Percentiles rank a stretch among this genome's conserved stretches.
Conservation (phyloP, 1,140 invertebrate genomes). For the Procambarus clarkii region DNA sequence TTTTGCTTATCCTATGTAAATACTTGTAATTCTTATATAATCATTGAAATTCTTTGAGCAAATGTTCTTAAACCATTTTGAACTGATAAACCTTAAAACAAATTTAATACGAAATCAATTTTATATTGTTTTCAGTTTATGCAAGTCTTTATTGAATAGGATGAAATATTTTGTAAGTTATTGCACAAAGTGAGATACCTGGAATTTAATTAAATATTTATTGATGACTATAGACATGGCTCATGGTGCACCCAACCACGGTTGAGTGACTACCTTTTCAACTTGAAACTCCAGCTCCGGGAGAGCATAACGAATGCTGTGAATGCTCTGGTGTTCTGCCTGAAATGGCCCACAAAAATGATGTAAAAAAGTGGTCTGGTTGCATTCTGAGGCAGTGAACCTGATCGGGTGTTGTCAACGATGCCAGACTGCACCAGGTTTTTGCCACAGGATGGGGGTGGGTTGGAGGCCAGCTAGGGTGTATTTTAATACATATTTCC, state of each 20-base stretch:
- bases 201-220: too few relatives aligned
- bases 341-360: constrained; percentile 61
- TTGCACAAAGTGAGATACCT: too few relatives aligned
- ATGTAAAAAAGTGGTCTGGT: constrained; percentile 54
- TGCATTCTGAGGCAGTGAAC: constrained; percentile 63
- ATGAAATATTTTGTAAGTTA: too few relatives aligned
- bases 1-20: too few relatives aligned
- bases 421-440: constrained; percentile 41
- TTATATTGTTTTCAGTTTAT: too few relatives aligned
- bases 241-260: constrained; percentile 10
- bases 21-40: too few relatives aligned
- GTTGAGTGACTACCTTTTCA: constrained; percentile 47
- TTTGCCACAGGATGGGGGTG: constrained; percentile 18
- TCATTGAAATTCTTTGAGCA: too few relatives aligned
- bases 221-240: background rate
- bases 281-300: constrained; percentile 37
- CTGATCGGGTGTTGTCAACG: constrained; percentile 55
- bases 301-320: constrained; percentile 43
- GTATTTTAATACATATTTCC: background rate
- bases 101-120: too few relatives aligned
- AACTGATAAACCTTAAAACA: too few relatives aligned
- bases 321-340: constrained; percentile 62
- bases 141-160: too few relatives aligned
- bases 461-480: background rate
- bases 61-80: too few relatives aligned